Evolutionary conservation across 2,888 invertebrate genomes (phyloP), one percentile per base, ranked within the genome.

Genomic region (Diaphora mendica): DNA sequence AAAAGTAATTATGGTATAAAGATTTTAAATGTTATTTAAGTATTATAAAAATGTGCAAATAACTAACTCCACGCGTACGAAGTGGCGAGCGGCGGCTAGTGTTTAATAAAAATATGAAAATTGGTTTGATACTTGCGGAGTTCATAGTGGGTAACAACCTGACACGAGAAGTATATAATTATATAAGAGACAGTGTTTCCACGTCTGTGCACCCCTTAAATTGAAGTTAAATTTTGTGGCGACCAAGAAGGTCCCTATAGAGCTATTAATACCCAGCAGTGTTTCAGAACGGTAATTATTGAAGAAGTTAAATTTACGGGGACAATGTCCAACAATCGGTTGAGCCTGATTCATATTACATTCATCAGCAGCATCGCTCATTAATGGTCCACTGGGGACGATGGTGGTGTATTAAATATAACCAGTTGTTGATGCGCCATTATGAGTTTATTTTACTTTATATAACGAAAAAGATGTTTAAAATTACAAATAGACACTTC

Each of bases 321-420:
- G 26, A 68, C 35, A 17, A 64, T 68, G 64, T 51, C 67, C 39
- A 35, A 48, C 68, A 72, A 64, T 72, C 72, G 64, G 51, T 30
- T 39, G 39, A 30, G 7, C 68, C 48, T 20, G n/a, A 15, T 35
- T 72, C 64, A 68, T 68, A 68, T 72, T 72, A 68, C 51, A 68
- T 64, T 72, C 64, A 68, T 72, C 64, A 64, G 39, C 68, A 64
- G 26, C 68, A 68, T 64, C 64, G 64, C 62, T 64, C 68, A 68
- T 64, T 72, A 68, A 72, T 68, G n/a, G 64, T 55, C 51, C 68
- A 26, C 72, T 15, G 30, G 72, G 64, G 68, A 68, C 17, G 26
- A n/a, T 15, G 48, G 48, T 35, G 64, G 51, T 39, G 30, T 64
- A 30, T 35, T 68, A 72, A 72, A 72, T 68, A 44, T 68, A 44